phyloP scores from a whole-genome alignment of 2,113 vertebrate genomes.

The Eurystomus gularis region DNA sequence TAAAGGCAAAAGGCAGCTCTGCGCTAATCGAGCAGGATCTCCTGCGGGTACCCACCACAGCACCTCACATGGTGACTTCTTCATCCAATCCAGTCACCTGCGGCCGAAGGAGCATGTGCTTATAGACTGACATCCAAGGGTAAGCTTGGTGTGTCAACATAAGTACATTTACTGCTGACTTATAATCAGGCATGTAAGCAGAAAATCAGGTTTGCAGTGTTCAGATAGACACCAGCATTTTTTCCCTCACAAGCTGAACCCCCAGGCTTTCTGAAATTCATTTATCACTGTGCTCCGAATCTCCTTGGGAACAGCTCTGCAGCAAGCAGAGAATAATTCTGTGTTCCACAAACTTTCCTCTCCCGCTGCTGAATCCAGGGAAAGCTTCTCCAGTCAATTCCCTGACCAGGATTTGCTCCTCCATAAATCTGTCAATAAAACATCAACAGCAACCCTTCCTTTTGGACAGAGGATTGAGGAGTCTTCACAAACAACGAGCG shows the following conservation, averaged over 20 bases:
- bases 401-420: neutral
- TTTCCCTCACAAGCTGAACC: neutral
- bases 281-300: neutral
- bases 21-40: neutral
- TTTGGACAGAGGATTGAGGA: neutral
- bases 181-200: neutral
- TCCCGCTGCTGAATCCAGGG: neutral
- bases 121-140: neutral
- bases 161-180: neutral
- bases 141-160: neutral
- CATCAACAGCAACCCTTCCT: neutral
- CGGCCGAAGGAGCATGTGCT: neutral
- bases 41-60: neutral
- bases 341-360: neutral
- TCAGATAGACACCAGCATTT: neutral
- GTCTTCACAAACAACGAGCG: fast-evolving
- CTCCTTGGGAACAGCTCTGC: neutral
- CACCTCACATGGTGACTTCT: neutral
- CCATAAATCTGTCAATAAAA: neutral
- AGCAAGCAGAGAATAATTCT: neutral
- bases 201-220: neutral
- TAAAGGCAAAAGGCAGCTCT: neutral
- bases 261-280: neutral
- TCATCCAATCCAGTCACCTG: neutral
- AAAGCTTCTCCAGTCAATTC: neutral